These are phyloP conservation scores for Lipophrys pholis DNA, from an alignment of 2,113 vertebrate genomes.

Conservation along the genomic window DNA sequence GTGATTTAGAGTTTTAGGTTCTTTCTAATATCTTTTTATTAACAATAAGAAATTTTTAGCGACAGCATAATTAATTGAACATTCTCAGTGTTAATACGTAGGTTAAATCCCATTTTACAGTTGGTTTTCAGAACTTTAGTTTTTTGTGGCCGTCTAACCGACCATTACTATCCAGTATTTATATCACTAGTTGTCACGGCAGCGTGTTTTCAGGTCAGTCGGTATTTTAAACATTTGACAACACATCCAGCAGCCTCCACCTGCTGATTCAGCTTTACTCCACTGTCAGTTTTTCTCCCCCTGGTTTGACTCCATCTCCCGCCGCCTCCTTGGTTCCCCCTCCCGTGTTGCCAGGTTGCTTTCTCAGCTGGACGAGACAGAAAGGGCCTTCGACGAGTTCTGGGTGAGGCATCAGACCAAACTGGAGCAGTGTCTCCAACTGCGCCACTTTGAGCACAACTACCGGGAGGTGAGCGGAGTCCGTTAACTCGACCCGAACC, in stretches of 20 bases:
- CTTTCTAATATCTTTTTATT: no score
- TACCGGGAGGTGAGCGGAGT: slow-evolving; percentile 92
- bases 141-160: no score
- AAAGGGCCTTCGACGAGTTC: slow-evolving; percentile 95
- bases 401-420: slow-evolving; percentile 95
- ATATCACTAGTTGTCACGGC: no score
- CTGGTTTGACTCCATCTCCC: background rate
- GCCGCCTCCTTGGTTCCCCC: background rate
- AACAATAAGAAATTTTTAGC: no score
- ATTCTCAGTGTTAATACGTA: no score
- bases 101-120: no score
- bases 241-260: no score
- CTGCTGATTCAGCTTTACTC: background rate
- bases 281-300: background rate
- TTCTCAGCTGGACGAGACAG: slow-evolving; percentile 92
- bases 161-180: no score
- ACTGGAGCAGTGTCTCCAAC: slow-evolving; percentile 92
- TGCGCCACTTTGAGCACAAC: slow-evolving; percentile 93
- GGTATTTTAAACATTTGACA: background rate
- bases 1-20: no score
- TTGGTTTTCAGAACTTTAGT: no score
- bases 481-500: background rate
- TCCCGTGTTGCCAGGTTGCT: slow-evolving; percentile 84
- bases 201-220: no score
- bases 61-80: no score